Base-by-base conservation (phyloP, 2,113 vertebrate genomes). In the Spea multiplicata region DNA sequence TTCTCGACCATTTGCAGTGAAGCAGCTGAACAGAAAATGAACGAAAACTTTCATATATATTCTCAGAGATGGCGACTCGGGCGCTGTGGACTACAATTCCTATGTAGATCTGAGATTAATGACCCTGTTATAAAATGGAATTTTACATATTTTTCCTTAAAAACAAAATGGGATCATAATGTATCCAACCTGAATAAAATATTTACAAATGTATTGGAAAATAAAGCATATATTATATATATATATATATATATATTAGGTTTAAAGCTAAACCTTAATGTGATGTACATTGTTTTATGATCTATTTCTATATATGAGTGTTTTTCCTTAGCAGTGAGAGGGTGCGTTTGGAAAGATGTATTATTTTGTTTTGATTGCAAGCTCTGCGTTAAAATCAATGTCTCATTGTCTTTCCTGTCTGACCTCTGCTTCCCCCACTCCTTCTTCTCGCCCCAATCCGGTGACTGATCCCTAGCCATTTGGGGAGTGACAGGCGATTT, bases 381-480 rank as follows among this genome's bases (percentile, higher is more conserved):
- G 78, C 77, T 80, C 71, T 74, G 78, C 52, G 65, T 45, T 67
- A 65, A 73, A 80, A 80, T 80, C 78, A 80, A 80, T 80, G 77
- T 74, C 62, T 80, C 71, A 73, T 80, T 80, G 78, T 73, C 65
- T 80, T 48, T 74, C 71, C 62, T 73, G 69, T 12, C 48, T 71
- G 69, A 71, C n/a, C 77, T 80, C 71, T 74, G 71, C 78, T 80
- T 71, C 72, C 47, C 74, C 68, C 52, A 66, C 75, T 53, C 52
- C 69, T 61, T 66, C 66, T 47, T 16, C 71, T 50, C 13, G 70
- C 68, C 71, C 78, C 78, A 59, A 68, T 80, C 71, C 78, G 59
- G 71, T 80, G 78, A 80, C 77, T 80, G 78, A 80, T 80, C 78
- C 78, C 78, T 68, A 80, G 65, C 77, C 73, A 71, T 80, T 80